Evolutionary conservation across 2,113 vertebrate species (phyloP).

Genomic region (Callipepla californica): DNA sequence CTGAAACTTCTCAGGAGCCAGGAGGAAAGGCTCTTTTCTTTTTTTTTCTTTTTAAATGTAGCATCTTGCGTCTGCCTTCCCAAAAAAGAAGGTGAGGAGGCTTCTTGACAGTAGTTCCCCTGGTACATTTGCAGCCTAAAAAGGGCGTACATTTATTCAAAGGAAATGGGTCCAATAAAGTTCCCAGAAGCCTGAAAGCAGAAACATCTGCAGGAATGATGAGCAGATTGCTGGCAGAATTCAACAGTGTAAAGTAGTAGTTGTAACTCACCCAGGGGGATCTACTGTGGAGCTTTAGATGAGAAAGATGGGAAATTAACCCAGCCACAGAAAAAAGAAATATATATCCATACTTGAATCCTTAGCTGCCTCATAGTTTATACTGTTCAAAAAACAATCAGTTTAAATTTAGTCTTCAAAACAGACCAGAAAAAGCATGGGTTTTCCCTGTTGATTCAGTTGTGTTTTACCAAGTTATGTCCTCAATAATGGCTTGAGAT

Average conservation of each 20-base stretch:
- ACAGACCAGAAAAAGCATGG: not conserved
- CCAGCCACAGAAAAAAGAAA: constrained; percentile 25
- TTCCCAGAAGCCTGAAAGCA: constrained; percentile 73
- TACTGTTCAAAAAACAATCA: constrained; percentile 19
- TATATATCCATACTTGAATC: not conserved
- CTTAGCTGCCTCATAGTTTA: constrained; percentile 1
- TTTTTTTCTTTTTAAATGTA: not conserved
- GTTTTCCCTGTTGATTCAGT: not conserved
- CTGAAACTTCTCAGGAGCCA: not conserved
- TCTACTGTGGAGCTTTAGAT: constrained; percentile 67
- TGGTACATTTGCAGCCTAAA: constrained; percentile 13
- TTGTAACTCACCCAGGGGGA: constrained; percentile 59
- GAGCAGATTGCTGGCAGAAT: constrained; percentile 77
- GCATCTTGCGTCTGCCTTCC: constrained; percentile 41
- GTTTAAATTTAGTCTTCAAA: constrained; percentile 46
- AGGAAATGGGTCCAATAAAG: constrained; percentile 46
- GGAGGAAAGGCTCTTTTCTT: not conserved
- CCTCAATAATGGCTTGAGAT: not conserved
- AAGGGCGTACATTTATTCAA: not conserved
- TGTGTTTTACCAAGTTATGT: not conserved
- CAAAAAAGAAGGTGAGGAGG: not conserved
- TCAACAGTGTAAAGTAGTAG: constrained; percentile 72
- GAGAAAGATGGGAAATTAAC: constrained; percentile 57
- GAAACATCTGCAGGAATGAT: constrained; percentile 76
- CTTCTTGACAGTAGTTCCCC: not conserved